These are phyloP conservation scores for Sanderia malayensis DNA, from an alignment of 30 jellyfish, hydroid and myxozoan genomes.

Conservation along the genomic window DNA sequence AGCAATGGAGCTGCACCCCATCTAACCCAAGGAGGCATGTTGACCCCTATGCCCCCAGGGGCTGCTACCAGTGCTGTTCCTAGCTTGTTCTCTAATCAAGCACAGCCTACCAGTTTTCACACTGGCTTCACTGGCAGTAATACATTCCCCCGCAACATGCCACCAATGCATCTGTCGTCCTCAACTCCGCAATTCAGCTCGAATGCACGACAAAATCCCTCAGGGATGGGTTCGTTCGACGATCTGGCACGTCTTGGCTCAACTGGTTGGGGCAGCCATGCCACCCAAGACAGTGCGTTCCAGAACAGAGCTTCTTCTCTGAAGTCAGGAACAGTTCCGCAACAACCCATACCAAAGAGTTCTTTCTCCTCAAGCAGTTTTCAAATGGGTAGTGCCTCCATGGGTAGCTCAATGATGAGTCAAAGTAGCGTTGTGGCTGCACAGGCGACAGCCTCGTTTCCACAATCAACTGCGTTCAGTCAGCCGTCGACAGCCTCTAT, in stretches of 20 bases:
- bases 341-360: not conserved
- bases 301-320: conserved; percentile 21
- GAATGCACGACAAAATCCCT: not conserved
- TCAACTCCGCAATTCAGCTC: conserved; percentile 2
- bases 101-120: conserved; percentile 34
- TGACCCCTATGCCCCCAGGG: conserved; percentile 34
- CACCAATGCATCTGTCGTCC: conserved; percentile 15
- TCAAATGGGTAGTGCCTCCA: not conserved
- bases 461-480: not conserved
- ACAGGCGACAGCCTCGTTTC: conserved; percentile 12
- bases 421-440: not conserved
- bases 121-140: conserved; percentile 51
- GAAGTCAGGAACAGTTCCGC: not conserved
- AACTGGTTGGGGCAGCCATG: conserved; percentile 28
- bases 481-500: conserved; percentile 5
- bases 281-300: not conserved
- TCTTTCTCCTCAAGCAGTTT: not conserved
- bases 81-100: conserved; percentile 20
- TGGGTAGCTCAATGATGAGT: not conserved
- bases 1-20: conserved; percentile 40
- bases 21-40: conserved; percentile 38
- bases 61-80: conserved; percentile 9
- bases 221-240: conserved; percentile 43
- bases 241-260: conserved; percentile 24
- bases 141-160: conserved; percentile 51